These are phyloP conservation scores for Protobothrops mucrosquamatus DNA, from an alignment of 2,113 vertebrate species.

Conservation along the genomic window DNA sequence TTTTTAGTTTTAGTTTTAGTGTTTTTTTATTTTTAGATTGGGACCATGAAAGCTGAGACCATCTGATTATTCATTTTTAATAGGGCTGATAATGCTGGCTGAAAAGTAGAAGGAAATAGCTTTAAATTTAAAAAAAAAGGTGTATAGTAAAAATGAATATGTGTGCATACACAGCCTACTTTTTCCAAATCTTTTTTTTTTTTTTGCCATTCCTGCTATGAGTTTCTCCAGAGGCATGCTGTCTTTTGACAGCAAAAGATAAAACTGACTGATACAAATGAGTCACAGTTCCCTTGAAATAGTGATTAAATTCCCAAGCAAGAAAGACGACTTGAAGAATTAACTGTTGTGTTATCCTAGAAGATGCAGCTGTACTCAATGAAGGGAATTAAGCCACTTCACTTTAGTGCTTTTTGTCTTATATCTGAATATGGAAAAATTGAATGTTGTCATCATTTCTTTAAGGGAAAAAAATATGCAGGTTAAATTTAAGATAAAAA, in stretches of 20 bases:
- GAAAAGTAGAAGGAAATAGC: background rate
- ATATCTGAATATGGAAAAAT: background rate
- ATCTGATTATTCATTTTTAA: background rate
- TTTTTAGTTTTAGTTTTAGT: background rate
- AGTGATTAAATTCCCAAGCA: slow-evolving; percentile 71
- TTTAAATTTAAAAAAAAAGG: background rate
- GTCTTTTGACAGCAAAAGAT: slow-evolving; percentile 74
- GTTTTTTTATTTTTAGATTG: background rate
- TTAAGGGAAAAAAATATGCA: slow-evolving; percentile 51
- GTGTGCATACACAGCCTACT: background rate
- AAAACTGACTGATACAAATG: slow-evolving; percentile 71
- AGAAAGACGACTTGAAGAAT: slow-evolving; percentile 64
- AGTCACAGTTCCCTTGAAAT: slow-evolving; percentile 67
- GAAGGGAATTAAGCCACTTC: slow-evolving; percentile 45
- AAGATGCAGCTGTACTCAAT: slow-evolving; percentile 54
- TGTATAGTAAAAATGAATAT: background rate
- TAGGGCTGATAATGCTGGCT: background rate
- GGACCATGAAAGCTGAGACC: background rate
- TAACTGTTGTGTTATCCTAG: slow-evolving; percentile 59
- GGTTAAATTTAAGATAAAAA: slow-evolving; percentile 60
- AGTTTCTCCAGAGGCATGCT: slow-evolving; percentile 75
- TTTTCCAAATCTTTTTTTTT: slow-evolving; percentile 53
- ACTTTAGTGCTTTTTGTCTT: slow-evolving; percentile 29
- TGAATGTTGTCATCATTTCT: slow-evolving; percentile 51
- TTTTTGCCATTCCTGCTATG: slow-evolving; percentile 65